Percentiles rank a stretch among this genome's conserved stretches.
phyloP scores from a whole-genome alignment of 2,888 invertebrate genomes.

The Rhagonycha fulva region DNA sequence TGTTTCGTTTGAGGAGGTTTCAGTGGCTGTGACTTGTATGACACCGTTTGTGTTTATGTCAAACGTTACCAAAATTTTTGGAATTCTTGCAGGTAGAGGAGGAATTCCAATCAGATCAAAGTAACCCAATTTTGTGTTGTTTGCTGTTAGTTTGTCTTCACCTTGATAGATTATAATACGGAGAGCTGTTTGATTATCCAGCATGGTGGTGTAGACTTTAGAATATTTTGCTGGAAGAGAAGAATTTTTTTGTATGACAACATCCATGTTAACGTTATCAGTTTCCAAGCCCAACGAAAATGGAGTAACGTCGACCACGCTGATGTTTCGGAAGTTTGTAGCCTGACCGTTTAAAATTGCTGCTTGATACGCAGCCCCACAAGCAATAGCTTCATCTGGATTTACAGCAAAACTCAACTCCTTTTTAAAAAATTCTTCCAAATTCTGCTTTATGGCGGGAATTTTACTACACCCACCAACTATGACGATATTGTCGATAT shows the following conservation, averaged over 20 bases:
- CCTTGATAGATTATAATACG: constrained; percentile 29
- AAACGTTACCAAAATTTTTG: constrained; percentile 22
- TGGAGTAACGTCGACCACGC: constrained; percentile 24
- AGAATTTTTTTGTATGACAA: constrained; percentile 25
- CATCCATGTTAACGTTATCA: constrained; percentile 17
- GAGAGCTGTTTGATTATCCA: constrained; percentile 20
- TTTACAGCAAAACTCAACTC: constrained; percentile 21
- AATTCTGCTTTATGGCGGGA: constrained; percentile 10
- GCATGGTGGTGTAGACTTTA: constrained; percentile 22
- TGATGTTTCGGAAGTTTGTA: background rate
- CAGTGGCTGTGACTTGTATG: constrained; percentile 26
- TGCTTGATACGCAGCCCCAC: constrained; percentile 29
- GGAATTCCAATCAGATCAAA: constrained; percentile 24
- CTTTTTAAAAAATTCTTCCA: constrained; percentile 24
- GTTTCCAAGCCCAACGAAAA: constrained; percentile 30
- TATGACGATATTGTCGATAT: constrained; percentile 28
- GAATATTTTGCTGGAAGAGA: constrained; percentile 17
- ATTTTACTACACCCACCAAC: constrained; percentile 31
- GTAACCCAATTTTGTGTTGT: constrained; percentile 25
- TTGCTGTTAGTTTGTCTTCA: constrained; percentile 14
- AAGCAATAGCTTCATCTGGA: constrained; percentile 30
- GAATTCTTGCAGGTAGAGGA: constrained; percentile 13
- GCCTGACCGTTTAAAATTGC: constrained; percentile 20
- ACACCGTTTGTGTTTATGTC: constrained; percentile 25
- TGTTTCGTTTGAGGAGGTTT: constrained; percentile 5